Evolutionary conservation across 2,113 vertebrate species (phyloP).

Genomic region (Vidua macroura): DNA sequence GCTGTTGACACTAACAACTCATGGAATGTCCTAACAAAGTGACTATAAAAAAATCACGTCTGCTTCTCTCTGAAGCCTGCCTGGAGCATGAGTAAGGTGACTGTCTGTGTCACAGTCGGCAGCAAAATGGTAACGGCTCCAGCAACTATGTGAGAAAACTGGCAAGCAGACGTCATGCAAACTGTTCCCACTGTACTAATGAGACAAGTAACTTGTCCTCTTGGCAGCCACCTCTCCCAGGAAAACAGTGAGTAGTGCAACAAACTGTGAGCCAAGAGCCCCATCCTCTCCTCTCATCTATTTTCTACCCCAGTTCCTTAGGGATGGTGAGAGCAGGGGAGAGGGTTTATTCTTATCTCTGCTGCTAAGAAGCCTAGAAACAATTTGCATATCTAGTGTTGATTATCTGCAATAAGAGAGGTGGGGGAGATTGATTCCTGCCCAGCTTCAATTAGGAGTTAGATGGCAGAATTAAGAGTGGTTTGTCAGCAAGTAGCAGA

Average conservation of each 20-base stretch:
- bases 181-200: background rate
- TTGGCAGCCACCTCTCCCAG: background rate
- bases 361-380: background rate
- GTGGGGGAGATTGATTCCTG: background rate
- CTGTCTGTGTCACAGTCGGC: rapidly evolving
- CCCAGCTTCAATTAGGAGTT: background rate
- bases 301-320: background rate
- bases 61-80: background rate
- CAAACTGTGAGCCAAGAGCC: background rate
- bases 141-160: background rate
- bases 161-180: background rate
- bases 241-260: background rate
- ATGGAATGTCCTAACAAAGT: background rate
- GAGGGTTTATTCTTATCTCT: background rate
- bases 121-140: background rate
- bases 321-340: background rate
- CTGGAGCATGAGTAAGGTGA: background rate
- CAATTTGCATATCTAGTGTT: background rate
- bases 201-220: background rate
- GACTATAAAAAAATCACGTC: background rate
- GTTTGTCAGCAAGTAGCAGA: background rate
- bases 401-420: background rate
- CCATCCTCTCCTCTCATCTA: background rate
- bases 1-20: background rate
- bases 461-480: background rate